These are phyloP conservation scores for Tetrao urogallus DNA, from an alignment of 2,113 vertebrate species.

Conservation along the genomic window DNA sequence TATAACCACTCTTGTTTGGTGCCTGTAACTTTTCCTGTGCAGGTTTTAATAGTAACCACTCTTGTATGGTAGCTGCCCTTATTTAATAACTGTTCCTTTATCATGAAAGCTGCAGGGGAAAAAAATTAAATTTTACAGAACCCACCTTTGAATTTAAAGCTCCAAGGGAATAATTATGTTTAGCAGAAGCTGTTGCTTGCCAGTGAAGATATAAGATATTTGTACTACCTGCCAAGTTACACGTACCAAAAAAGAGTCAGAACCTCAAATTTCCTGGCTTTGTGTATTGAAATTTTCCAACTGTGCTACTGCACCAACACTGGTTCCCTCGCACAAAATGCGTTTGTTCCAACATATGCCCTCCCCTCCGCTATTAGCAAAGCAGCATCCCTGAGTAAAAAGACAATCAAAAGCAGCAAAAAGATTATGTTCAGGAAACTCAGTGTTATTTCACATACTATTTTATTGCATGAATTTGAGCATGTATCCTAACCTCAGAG, in stretches of 20 bases:
- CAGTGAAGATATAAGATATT: slow-evolving; percentile 5
- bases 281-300: slow-evolving; percentile 37
- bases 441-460: neutral
- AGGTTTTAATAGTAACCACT: neutral
- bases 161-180: slow-evolving; percentile 27
- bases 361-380: neutral
- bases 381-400: neutral
- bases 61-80: neutral
- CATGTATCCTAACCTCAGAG: neutral
- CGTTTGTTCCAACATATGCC: neutral
- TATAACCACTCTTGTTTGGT: neutral
- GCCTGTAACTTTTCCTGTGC: neutral
- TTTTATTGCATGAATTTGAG: neutral
- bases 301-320: slow-evolving; percentile 19
- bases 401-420: neutral
- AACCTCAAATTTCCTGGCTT: slow-evolving; percentile 61
- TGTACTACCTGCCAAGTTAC: slow-evolving; percentile 60
- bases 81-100: slow-evolving; percentile 30
- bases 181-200: neutral
- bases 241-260: slow-evolving; percentile 47
- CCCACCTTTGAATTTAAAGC: slow-evolving; percentile 40
- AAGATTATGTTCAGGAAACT: neutral
- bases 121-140: slow-evolving; percentile 37
- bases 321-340: slow-evolving; percentile 24
- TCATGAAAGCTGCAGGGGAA: neutral